Conservation (phyloP, 2,888 invertebrate species). For the Drosophila greeni region DNA sequence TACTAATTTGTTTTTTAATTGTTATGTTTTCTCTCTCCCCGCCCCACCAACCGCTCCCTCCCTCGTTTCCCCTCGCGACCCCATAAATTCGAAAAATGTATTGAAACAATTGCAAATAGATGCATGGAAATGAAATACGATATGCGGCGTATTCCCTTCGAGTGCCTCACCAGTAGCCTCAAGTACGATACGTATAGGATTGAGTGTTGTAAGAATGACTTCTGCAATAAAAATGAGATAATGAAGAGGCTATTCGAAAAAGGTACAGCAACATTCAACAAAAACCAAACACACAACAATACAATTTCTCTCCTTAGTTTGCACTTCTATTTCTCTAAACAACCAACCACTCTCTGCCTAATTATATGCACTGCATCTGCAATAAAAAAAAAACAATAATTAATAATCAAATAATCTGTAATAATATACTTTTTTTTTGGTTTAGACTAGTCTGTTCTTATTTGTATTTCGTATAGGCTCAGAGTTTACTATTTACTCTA, state of each 20-base stretch:
- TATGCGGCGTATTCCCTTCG: slow-evolving; percentile 78
- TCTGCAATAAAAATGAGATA: slow-evolving; percentile 79
- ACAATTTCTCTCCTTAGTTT: slow-evolving; percentile 42
- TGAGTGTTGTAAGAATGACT: slow-evolving; percentile 79
- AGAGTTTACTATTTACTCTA: slow-evolving; percentile 34
- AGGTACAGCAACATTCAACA: slow-evolving; percentile 70
- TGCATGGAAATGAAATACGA: slow-evolving; percentile 78
- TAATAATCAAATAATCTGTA: slow-evolving; percentile 34
- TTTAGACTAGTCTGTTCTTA: slow-evolving; percentile 26
- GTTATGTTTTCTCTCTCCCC: slow-evolving; percentile 41
- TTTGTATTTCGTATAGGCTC: slow-evolving; percentile 20
- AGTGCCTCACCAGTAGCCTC: slow-evolving; percentile 78
- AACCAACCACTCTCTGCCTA: slow-evolving; percentile 39
- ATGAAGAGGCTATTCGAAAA: slow-evolving; percentile 76
- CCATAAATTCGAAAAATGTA: slow-evolving; percentile 9
- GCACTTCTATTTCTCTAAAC: slow-evolving; percentile 37
- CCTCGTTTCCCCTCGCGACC: slow-evolving; percentile 27
- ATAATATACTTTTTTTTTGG: slow-evolving; percentile 23
- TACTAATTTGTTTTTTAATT: slow-evolving; percentile 49
- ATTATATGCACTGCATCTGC: slow-evolving; percentile 52
- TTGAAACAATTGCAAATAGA: slow-evolving; percentile 56
- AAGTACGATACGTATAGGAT: slow-evolving; percentile 78
- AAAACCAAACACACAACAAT: slow-evolving; percentile 43
- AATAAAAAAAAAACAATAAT: slow-evolving; percentile 28
- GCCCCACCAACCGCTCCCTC: slow-evolving; percentile 10